Conservation (phyloP, 2,888 invertebrate species). For the Lypha dubia region DNA sequence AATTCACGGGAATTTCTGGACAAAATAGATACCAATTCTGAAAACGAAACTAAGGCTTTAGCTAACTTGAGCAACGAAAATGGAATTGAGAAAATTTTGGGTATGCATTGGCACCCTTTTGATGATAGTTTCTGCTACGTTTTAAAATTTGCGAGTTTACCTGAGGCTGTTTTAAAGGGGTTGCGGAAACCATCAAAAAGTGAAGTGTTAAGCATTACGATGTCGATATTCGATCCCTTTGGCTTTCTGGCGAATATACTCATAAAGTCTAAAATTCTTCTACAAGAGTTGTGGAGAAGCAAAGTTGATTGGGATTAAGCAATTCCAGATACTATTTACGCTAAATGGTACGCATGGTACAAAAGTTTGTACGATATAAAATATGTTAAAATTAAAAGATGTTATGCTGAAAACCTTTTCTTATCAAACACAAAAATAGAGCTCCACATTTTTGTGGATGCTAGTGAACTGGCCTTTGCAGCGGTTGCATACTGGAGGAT, state of each 20-base stretch:
- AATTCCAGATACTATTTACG: slow-evolving; percentile 56
- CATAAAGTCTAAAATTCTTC: slow-evolving; percentile 58
- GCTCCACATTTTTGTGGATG: slow-evolving; percentile 29
- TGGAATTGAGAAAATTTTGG: slow-evolving; percentile 28
- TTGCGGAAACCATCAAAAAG: slow-evolving; percentile 51
- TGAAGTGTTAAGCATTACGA: slow-evolving; percentile 24
- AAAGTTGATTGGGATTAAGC: slow-evolving; percentile 47
- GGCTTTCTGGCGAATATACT: slow-evolving; percentile 53
- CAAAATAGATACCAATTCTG: slow-evolving; percentile 11
- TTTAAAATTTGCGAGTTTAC: slow-evolving; percentile 48
- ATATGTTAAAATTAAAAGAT: slow-evolving; percentile 5
- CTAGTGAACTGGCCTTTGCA: slow-evolving; percentile 36
- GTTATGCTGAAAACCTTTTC: slow-evolving; percentile 4
- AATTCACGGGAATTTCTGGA: slow-evolving; percentile 53
- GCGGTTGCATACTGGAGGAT: slow-evolving; percentile 59
- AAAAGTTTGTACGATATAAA: slow-evolving; percentile 19
- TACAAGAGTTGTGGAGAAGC: slow-evolving; percentile 61
- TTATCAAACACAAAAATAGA: not conserved
- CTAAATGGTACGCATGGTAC: slow-evolving; percentile 46
- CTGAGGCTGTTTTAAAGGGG: slow-evolving; percentile 45
- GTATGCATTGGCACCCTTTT: slow-evolving; percentile 51
- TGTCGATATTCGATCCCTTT: slow-evolving; percentile 46
- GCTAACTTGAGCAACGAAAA: slow-evolving; percentile 29
- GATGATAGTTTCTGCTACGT: slow-evolving; percentile 50
- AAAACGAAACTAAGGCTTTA: not conserved